Conservation (phyloP, 37 sponge, comb jelly and placozoan genomes). For the Aplysina aerophoba region DNA sequence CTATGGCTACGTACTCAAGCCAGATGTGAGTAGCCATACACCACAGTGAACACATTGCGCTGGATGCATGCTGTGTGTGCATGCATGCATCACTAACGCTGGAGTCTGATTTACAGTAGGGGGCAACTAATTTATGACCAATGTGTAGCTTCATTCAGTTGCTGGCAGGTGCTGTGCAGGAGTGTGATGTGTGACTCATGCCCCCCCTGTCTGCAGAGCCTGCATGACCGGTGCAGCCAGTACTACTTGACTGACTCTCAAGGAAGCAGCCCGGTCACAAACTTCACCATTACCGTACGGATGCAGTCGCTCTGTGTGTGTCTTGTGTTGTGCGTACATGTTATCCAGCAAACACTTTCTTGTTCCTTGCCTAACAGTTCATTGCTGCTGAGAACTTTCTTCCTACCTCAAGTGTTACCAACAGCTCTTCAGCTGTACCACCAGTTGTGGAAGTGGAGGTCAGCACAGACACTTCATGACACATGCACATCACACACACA, state of each 20-base stretch:
- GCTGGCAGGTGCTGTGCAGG: too few relatives aligned
- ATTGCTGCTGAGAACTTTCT: conserved; percentile 5
- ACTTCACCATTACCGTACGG: conserved; percentile 14
- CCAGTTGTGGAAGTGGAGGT: conserved; percentile 28
- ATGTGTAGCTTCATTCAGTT: too few relatives aligned
- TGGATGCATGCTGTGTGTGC: too few relatives aligned
- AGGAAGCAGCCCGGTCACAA: not conserved
- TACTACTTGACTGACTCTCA: conserved; percentile 3
- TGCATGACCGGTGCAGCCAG: not conserved
- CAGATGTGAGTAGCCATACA: conserved; percentile 71
- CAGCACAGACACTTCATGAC: too few relatives aligned
- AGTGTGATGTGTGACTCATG: too few relatives aligned
- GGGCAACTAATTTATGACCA: too few relatives aligned
- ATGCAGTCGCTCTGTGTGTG: too few relatives aligned
- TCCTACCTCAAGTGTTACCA: not conserved
- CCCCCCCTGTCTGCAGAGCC: conserved; percentile 13
- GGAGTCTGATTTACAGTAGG: too few relatives aligned
- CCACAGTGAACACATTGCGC: too few relatives aligned
- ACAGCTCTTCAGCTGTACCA: not conserved
- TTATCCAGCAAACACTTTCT: too few relatives aligned
- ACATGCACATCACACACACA: too few relatives aligned
- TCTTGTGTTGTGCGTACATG: not conserved
- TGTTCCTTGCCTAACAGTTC: not conserved
- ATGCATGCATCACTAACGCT: too few relatives aligned
- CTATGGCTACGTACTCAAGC: conserved; percentile 93